phyloP scores from a whole-genome alignment of 2,888 invertebrate species.

The Kuschelorhynchus macadamiae region DNA sequence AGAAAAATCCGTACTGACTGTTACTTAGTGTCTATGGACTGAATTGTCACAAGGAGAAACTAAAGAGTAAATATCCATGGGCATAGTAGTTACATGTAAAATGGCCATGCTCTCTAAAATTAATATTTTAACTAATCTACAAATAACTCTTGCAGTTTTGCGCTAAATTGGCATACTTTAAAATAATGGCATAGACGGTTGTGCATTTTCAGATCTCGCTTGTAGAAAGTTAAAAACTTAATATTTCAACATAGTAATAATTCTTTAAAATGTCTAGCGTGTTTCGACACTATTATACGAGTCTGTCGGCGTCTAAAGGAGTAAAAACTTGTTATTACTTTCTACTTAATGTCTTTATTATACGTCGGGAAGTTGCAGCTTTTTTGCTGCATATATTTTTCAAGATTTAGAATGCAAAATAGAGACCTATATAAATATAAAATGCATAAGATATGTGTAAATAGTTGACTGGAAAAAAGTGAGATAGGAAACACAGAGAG shows the following conservation, averaged over 20 bases:
- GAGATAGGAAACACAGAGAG: too few species aligned
- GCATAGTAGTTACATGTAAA: too few species aligned
- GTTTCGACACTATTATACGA: conserved; percentile 26
- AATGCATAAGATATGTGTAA: neutral
- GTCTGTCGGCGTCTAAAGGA: conserved; percentile 18
- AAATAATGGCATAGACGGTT: too few species aligned
- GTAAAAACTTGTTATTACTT: conserved; percentile 37
- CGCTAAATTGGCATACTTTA: too few species aligned
- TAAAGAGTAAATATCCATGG: too few species aligned
- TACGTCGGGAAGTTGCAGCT: conserved; percentile 28
- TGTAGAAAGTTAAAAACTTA: neutral
- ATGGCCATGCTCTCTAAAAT: too few species aligned
- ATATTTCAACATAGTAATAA: conserved; percentile 7
- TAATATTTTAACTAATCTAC: too few species aligned
- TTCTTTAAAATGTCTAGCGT: conserved; percentile 24
- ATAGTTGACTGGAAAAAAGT: neutral
- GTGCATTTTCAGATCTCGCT: too few species aligned
- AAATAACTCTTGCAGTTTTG: too few species aligned
- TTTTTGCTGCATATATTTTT: conserved; percentile 20
- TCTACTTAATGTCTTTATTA: conserved; percentile 39
- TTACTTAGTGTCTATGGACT: too few species aligned
- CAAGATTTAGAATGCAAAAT: conserved; percentile 15
- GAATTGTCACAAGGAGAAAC: too few species aligned
- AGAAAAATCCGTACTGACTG: too few species aligned
- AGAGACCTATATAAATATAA: conserved; percentile 10